Conservation (phyloP, 1,140 invertebrate genomes). For the Leptinotarsa undecemlineata region DNA sequence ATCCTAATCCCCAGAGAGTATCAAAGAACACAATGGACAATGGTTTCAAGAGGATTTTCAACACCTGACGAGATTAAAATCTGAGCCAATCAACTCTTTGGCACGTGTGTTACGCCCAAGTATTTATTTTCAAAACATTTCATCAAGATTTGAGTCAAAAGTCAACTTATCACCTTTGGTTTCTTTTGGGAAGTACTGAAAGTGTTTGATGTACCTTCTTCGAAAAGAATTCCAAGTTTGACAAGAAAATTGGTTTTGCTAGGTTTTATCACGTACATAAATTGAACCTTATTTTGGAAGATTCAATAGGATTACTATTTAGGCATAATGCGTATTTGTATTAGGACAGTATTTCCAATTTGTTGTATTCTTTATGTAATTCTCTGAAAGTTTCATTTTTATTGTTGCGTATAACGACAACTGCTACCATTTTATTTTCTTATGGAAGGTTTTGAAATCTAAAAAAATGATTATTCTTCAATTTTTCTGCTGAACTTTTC, state of each 20-base stretch:
- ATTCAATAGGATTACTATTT: too few relatives aligned
- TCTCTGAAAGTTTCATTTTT: too few relatives aligned
- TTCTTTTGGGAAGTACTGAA: background rate
- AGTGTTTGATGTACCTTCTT: slow-evolving; percentile 10
- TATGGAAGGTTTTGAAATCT: too few relatives aligned
- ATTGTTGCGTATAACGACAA: too few relatives aligned
- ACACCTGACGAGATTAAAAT: slow-evolving; percentile 25
- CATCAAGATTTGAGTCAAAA: slow-evolving; percentile 10
- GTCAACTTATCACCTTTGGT: slow-evolving; percentile 12
- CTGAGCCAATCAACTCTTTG: slow-evolving; percentile 16
- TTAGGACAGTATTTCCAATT: too few relatives aligned
- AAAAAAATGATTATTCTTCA: too few relatives aligned
- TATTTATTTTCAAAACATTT: slow-evolving; percentile 26
- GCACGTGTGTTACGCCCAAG: slow-evolving; percentile 26
- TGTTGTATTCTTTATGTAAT: too few relatives aligned
- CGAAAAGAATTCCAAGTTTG: background rate
- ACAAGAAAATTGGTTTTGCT: background rate
- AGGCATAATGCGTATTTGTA: too few relatives aligned
- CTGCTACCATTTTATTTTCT: too few relatives aligned
- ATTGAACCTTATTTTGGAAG: too few relatives aligned
- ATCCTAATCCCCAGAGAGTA: background rate
- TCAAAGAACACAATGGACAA: background rate
- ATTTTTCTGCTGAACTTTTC: too few relatives aligned
- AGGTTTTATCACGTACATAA: too few relatives aligned
- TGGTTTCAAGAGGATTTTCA: slow-evolving; percentile 9